Conservation (phyloP, 2,888 invertebrate species). For the Magallana nippona region DNA sequence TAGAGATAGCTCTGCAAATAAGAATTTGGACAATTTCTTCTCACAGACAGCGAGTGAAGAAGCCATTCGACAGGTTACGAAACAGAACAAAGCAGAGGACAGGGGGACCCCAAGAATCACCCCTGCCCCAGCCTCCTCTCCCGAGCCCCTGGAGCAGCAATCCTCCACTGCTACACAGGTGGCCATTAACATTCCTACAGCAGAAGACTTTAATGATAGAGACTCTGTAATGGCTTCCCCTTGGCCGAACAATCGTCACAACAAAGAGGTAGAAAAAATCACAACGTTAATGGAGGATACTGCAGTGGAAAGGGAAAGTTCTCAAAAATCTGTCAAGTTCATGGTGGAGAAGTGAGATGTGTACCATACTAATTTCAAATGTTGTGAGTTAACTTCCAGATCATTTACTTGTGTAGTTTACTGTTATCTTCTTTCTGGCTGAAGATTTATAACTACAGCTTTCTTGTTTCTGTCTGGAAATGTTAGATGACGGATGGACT, state of each 20-base stretch:
- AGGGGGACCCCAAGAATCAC: constrained; percentile 50
- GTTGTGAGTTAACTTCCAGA: background rate
- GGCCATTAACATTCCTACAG: constrained; percentile 73
- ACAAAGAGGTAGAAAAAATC: constrained; percentile 68
- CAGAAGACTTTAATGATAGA: constrained; percentile 66
- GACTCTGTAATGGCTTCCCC: constrained; percentile 58
- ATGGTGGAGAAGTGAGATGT: constrained; percentile 36
- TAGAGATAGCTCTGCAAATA: constrained; percentile 40
- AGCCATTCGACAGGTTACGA: constrained; percentile 50
- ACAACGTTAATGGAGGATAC: constrained; percentile 59
- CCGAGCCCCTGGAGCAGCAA: constrained; percentile 52
- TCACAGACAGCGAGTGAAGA: constrained; percentile 50
- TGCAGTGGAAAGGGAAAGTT: constrained; percentile 39
- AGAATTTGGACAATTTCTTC: constrained; percentile 51
- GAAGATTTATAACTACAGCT: too few relatives aligned
- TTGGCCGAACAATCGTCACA: constrained; percentile 48
- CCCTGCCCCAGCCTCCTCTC: constrained; percentile 62
- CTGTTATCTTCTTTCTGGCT: too few relatives aligned
- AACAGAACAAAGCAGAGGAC: constrained; percentile 49
- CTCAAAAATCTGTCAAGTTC: constrained; percentile 47
- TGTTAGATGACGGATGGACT: too few relatives aligned
- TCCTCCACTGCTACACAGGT: constrained; percentile 43
- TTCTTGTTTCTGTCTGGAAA: too few relatives aligned
- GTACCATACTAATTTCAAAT: too few relatives aligned
- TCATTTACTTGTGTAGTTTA: background rate